Base-by-base conservation (phyloP, 2,888 invertebrate species). In the Rhingia rostrata region DNA sequence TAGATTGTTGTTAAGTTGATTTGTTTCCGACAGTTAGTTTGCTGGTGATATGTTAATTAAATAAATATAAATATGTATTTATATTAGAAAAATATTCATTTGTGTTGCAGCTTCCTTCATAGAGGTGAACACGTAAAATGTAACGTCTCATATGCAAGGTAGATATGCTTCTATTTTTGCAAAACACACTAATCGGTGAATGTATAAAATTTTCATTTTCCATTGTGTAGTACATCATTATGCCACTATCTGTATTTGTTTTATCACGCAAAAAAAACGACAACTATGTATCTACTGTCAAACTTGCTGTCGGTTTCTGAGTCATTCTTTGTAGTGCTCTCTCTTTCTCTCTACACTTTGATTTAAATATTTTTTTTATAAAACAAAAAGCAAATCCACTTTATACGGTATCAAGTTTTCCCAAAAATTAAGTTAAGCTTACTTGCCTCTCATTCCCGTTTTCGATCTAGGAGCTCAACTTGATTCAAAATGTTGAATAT, bases 401-500 rank as follows among this genome's bases (percentile, higher is more conserved):
- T 49, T 67, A 66, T 66, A 89, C 89, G 90, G 89, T 90, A 90
- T 90, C 90, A 90, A 90, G 90, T 90, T 90, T 90, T 90, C 90
- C 90, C 90, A 90, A 90, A 86, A 89, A 90, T 90, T 90, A 90
- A 88, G 90, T 90, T 89, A 89, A 90, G 90, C 90, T 90, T 90
- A 90, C 90, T 90, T 90, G 90, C 90, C 90, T 90, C 90, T 90
- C 90, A 90, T 90, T 90, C 90, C 90, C 90, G 90, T 90, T 90
- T 90, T 90, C 90, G 90, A 90, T 90, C 90, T 90, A 90, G 90
- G 90, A 90, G 90, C 90, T 90, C 90, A 89, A 90, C 90, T 90
- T 90, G 90, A 90, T 90, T 90, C 90, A 90, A 90, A 89, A 88
- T 90, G 90, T 90, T 84, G 89, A 90, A 89, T 90, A 88, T 89